A percentile compares a stretch with the other conserved stretches of the same genome.
These are phyloP conservation scores for Yoshiicerus persimilis DNA, from an alignment of 1,140 invertebrate species.

Conservation along the genomic window DNA sequence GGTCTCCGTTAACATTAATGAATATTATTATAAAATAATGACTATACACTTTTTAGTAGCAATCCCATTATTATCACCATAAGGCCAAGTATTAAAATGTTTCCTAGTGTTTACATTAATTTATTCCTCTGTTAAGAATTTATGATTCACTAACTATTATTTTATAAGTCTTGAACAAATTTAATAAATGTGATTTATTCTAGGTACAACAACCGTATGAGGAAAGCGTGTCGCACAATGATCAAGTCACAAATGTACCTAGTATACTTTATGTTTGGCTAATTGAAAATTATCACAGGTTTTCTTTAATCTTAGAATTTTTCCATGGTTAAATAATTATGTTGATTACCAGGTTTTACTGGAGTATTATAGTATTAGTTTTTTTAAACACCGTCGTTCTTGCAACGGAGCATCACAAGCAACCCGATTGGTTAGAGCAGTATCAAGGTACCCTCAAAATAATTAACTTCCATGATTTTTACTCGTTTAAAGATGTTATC, in stretches of 20 bases:
- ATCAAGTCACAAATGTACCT: constrained; percentile 2
- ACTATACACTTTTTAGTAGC: no score
- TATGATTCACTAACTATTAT: no score
- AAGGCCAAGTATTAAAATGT: no score
- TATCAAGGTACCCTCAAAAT: constrained; percentile 85
- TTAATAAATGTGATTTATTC: no score
- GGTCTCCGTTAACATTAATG: no score
- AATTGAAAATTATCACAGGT: neutral
- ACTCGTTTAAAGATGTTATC: neutral
- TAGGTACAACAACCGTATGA: neutral
- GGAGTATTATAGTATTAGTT: constrained; percentile 93
- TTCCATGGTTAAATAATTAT: neutral
- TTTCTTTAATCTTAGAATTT: no score
- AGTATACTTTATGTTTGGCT: neutral
- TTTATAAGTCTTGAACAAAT: no score
- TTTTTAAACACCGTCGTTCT: constrained; percentile 92
- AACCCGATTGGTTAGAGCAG: constrained; percentile 88
- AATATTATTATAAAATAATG: neutral
- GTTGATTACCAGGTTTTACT: constrained; percentile 76
- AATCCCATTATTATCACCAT: no score
- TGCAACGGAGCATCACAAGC: constrained; percentile 96
- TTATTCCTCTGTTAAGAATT: no score
- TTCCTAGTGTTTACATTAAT: no score
- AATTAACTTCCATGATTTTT: neutral
- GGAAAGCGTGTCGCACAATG: neutral